Evolutionary conservation across 2,888 invertebrate species (phyloP), one percentile per base, ranked within the genome.

Genomic region (Neuroscelio doddi): DNA sequence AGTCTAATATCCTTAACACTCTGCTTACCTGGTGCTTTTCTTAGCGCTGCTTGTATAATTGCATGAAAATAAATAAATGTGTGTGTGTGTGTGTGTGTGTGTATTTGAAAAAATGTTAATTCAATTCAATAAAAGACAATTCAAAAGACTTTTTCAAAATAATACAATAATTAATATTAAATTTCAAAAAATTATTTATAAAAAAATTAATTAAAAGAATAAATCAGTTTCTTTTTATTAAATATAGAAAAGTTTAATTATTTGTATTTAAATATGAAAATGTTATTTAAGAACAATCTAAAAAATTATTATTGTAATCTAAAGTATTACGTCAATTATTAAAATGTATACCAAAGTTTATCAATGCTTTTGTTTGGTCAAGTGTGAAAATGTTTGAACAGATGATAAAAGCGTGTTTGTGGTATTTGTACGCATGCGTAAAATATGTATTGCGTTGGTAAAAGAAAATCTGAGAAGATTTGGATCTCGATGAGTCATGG

Each of bases 361-460:
- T 26, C 21, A 24, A 5, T 10, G 24, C 10, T 26, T 1, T 36
- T 9, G 21, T 12, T 57, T 21, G 21, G 51, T 53, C 51, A 61
- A 49, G 49, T 69, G 72, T 66, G 52, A 53, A 75, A 67, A 69
- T 70, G 66, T 67, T 59, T 66, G 64, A 57, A 51, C 66, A 76
- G 74, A 61, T 70, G 75, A 70, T 68, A 69, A 59, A n/a, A 63
- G 70, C 67, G 73, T 70, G 74, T 70, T 64, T 64, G 71, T 69
- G 76, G 79, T 79, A 79, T 41, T 74, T 73, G 79, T 79, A n/a
- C n/a, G 80, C 80, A 80, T 81, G 80, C 68, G 75, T 80, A 79
- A 74, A 71, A 70, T 69, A 72, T 75, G 69, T 72, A 68, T 50
- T 77, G 72, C 71, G 70, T 76, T 65, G 71, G 62, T 64, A 41